Base-by-base conservation (phyloP, 2,797 vertebrate genomes). In the Hippopotamyrus pictus region DNA sequence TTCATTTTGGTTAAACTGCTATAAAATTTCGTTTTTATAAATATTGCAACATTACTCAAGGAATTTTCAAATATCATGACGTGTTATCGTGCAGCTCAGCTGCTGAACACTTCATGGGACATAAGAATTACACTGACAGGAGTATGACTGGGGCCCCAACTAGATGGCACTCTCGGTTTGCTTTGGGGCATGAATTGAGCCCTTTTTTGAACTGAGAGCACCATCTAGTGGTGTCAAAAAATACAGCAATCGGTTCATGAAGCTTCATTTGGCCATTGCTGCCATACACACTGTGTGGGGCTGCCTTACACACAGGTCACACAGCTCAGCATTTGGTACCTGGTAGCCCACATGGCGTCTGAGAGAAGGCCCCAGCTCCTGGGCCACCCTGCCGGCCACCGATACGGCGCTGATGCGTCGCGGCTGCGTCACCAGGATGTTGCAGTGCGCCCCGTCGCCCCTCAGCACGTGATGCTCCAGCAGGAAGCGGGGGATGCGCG, bases 351-450 rank as follows among this genome's bases (percentile, higher is more conserved):
- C 97, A 0, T 94, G 96, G 91, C 91, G 93, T 87, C 95, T 96
- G 88, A 99, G 96, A 79, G 92, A 92, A 2, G 98, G 97, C 0
- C 98, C 98, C 95, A 99, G 94, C 93, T 99, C 98, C 0, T 98
- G 96, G 0, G 97, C 96, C 14, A 99, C 98, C 0, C 98, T 97
- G 17, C 99, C 97, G 0, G 98, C 97, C 8, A 99, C 98, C 0
- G 99, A 98, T 91, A 99, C 98, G 0, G 99, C 98, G 0, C 98
- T 99, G 93, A 99, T 99, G 12, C 98, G 94, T 0, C 98, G 97
- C 0, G 99, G 99, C 91, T 99, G 99, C 0, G 99, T 99, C 93
- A 99, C 97, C 76, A 99, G 93, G 85, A 99, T 92, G 50, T 99
- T 99, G 94, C 98, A 99, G 88, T 94, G 91, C 0, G 97, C 97